These are phyloP conservation scores for Spisula solida DNA, from an alignment of 2,888 invertebrate species.

Conservation along the genomic window DNA sequence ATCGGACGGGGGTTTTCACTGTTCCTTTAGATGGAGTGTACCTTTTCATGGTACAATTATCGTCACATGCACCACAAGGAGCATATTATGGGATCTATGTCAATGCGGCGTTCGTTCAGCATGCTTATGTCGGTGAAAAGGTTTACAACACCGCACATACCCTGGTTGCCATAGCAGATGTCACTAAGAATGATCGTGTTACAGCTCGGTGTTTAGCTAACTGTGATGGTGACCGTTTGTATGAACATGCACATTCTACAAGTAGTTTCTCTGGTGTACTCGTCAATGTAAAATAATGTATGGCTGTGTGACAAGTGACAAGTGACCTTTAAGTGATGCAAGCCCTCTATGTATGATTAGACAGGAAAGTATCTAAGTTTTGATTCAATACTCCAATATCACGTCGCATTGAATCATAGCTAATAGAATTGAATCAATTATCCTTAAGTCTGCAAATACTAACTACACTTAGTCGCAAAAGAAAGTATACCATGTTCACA, in stretches of 20 bases:
- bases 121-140: neutral
- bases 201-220: neutral
- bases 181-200: neutral
- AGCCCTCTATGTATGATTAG: too few species aligned
- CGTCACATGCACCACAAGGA: neutral
- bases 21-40: conserved; percentile 1
- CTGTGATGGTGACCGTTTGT: neutral
- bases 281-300: neutral
- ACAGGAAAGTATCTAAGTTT: too few species aligned
- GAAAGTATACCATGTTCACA: too few species aligned
- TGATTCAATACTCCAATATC: too few species aligned
- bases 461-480: too few species aligned
- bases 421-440: too few species aligned
- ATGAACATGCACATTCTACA: neutral
- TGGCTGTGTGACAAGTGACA: too few species aligned
- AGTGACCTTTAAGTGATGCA: too few species aligned
- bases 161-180: neutral
- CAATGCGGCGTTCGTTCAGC: neutral
- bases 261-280: neutral
- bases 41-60: neutral
- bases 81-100: conserved; percentile 8
- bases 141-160: neutral
- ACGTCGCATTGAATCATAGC: too few species aligned
- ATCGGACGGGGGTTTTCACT: neutral
- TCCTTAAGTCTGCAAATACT: too few species aligned